Percentiles rank a stretch among this genome's conserved stretches.
Conservation (phyloP, 2,113 vertebrate species). For the Engystomops pustulosus region DNA sequence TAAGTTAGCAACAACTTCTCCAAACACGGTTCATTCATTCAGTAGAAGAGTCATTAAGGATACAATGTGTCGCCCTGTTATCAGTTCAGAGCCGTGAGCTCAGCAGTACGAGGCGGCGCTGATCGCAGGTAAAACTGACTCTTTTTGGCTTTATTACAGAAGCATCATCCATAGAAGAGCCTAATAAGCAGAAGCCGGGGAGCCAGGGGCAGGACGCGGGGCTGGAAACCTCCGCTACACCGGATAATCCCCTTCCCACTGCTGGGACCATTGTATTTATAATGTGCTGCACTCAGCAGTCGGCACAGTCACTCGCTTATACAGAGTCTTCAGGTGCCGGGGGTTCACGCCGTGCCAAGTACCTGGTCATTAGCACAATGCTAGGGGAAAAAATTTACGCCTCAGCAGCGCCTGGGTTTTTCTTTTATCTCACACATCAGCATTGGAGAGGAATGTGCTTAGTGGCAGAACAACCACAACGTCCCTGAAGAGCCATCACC, state of each 20-base stretch:
- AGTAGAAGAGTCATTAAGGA: background rate
- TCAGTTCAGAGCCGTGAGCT: background rate
- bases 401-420: constrained; percentile 7
- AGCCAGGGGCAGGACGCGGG: background rate
- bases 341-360: constrained; percentile 2
- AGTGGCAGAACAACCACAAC: constrained; percentile 2
- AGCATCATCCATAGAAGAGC: constrained; percentile 4
- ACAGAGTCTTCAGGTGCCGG: background rate
- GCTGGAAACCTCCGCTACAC: background rate
- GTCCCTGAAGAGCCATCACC: constrained; percentile 17
- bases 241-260: background rate
- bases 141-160: constrained; percentile 14
- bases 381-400: background rate
- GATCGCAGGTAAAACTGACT: background rate
- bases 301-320: background rate
- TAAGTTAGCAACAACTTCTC: too few relatives aligned
- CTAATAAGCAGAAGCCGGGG: constrained; percentile 5
- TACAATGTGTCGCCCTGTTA: background rate
- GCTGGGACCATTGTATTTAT: background rate
- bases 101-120: background rate
- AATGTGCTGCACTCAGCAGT: constrained; percentile 9
- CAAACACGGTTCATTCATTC: too few relatives aligned
- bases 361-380: background rate
- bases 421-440: constrained; percentile 25
- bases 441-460: constrained; percentile 51